Evolutionary conservation across 2,888 invertebrate species (phyloP).

Genomic region (Lagria hirta): DNA sequence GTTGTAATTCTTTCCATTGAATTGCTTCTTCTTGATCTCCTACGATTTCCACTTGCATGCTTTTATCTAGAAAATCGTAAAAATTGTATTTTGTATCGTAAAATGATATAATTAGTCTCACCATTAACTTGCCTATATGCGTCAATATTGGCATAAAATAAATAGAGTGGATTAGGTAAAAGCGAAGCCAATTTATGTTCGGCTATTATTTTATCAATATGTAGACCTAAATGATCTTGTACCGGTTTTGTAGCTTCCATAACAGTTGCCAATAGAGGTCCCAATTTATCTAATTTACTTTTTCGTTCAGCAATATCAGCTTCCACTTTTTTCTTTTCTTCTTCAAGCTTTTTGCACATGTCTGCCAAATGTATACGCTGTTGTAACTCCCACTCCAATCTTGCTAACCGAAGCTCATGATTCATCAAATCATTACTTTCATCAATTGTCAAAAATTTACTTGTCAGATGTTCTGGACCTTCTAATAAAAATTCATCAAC

Average conservation of each 20-base stretch:
- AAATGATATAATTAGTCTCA: slow-evolving; percentile 46
- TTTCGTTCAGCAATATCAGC: slow-evolving; percentile 52
- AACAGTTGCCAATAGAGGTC: slow-evolving; percentile 73
- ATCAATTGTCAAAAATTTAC: slow-evolving; percentile 43
- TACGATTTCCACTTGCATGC: slow-evolving; percentile 58
- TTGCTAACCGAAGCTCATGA: slow-evolving; percentile 80
- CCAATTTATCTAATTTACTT: slow-evolving; percentile 73
- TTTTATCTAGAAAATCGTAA: slow-evolving; percentile 47
- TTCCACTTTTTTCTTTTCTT: slow-evolving; percentile 74
- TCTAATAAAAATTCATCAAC: slow-evolving; percentile 80
- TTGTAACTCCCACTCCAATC: slow-evolving; percentile 88
- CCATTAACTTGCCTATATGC: slow-evolving; percentile 81
- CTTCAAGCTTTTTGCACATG: slow-evolving; percentile 72
- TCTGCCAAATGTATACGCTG: slow-evolving; percentile 82
- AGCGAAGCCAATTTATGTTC: slow-evolving; percentile 74
- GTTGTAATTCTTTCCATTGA: slow-evolving; percentile 56
- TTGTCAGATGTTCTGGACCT: slow-evolving; percentile 64
- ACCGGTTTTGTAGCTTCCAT: slow-evolving; percentile 82
- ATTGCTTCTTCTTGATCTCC: slow-evolving; percentile 73
- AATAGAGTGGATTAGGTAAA: slow-evolving; percentile 79
- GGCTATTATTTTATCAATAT: slow-evolving; percentile 75
- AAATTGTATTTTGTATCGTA: too few relatives aligned
- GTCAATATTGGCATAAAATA: slow-evolving; percentile 81
- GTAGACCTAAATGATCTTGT: slow-evolving; percentile 82
- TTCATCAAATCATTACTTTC: slow-evolving; percentile 56